Evolutionary conservation across 2,113 vertebrate species (phyloP).

Genomic region (Peromyscus californicus): DNA sequence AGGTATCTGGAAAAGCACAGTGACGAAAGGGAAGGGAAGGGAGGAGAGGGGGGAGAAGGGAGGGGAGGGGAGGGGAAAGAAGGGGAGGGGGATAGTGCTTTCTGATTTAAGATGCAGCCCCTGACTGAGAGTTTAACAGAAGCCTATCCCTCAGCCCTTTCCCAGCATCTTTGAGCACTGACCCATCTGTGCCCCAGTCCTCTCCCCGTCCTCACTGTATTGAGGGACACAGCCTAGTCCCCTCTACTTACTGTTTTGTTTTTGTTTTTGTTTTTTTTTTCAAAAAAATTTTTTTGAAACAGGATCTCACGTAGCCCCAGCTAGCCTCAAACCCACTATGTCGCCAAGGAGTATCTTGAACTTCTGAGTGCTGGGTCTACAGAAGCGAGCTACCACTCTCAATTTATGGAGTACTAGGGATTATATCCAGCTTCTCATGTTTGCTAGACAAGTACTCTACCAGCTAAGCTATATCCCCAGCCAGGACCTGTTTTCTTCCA

Average conservation of each 20-base stretch:
- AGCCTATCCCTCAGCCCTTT: neutral
- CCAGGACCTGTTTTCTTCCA: neutral
- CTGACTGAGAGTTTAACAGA: neutral
- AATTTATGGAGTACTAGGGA: neutral
- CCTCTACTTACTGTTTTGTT: neutral
- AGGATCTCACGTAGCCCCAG: neutral
- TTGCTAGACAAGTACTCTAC: neutral
- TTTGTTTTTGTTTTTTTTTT: neutral
- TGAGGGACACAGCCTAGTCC: neutral
- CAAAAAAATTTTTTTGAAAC: neutral
- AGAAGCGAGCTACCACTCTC: no score
- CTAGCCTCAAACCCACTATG: neutral
- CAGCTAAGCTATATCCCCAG: neutral
- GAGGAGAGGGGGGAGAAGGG: neutral
- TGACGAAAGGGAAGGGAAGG: neutral
- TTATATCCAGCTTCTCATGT: neutral
- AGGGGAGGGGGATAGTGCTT: neutral
- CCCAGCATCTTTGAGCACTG: neutral
- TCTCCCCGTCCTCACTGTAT: neutral
- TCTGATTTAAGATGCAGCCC: neutral
- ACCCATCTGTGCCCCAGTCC: neutral
- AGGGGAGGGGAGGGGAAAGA: neutral
- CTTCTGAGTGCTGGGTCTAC: neutral
- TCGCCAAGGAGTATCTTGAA: neutral
- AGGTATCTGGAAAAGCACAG: slow-evolving; percentile 87